Evolutionary conservation across 2,797 vertebrate species (phyloP).

Genomic region (Adrianichthys oophorus): DNA sequence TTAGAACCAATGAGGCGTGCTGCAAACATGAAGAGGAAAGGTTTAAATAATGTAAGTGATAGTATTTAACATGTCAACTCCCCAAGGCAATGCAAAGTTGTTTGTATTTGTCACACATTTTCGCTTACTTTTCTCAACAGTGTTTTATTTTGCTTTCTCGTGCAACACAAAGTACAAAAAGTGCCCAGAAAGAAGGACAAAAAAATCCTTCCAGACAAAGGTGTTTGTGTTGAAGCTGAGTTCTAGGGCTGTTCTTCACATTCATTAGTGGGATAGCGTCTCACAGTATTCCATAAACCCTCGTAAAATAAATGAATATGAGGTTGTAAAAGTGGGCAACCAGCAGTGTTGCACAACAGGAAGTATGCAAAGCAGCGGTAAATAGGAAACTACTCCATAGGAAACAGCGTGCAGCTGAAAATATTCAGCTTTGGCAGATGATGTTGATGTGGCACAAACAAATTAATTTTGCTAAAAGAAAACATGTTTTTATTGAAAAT

Average conservation of each 20-base stretch:
- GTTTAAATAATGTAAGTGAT: not conserved
- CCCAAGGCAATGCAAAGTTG: not conserved
- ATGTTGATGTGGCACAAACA: no score
- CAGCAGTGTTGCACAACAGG: not conserved
- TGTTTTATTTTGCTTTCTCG: not conserved
- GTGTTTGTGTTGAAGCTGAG: not conserved
- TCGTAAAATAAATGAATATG: conserved; percentile 15
- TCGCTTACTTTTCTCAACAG: not conserved
- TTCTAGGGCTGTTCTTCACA: conserved; percentile 5
- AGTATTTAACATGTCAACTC: not conserved
- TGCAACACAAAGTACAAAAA: conserved; percentile 1
- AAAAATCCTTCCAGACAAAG: conserved; percentile 3
- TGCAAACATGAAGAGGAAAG: no score
- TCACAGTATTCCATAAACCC: not conserved
- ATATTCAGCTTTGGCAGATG: no score
- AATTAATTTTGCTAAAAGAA: no score
- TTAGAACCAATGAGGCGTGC: no score
- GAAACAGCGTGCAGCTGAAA: not conserved
- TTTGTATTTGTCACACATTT: not conserved
- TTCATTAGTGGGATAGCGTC: conserved; percentile 14
- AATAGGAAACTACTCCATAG: conserved; percentile 17
- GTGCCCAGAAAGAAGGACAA: conserved; percentile 2
- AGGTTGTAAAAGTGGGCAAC: conserved; percentile 15
- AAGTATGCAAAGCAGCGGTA: conserved; percentile 15
- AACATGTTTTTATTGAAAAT: no score